Percentiles rank a stretch among this genome's conserved stretches.
These are phyloP conservation scores for Muscicapa striata DNA, from an alignment of 2,797 vertebrate genomes.

Conservation along the genomic window DNA sequence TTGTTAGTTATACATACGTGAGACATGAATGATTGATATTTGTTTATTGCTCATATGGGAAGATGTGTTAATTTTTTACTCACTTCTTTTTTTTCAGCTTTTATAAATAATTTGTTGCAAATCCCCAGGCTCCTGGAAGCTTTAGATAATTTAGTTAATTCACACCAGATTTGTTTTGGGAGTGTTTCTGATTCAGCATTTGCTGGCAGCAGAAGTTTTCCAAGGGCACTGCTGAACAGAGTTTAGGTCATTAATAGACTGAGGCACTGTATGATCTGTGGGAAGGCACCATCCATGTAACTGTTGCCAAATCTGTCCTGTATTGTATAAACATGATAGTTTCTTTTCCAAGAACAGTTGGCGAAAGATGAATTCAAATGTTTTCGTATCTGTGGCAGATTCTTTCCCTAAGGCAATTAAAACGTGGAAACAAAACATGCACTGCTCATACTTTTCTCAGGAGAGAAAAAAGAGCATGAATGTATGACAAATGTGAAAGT, in stretches of 20 bases:
- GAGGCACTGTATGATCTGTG: conserved; percentile 34
- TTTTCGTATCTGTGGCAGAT: conserved; percentile 42
- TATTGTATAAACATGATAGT: conserved; percentile 13
- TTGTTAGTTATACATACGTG: background rate
- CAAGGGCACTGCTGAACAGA: conserved; percentile 59
- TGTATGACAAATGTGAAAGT: background rate
- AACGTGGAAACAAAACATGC: conserved; percentile 15
- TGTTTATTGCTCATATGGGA: background rate
- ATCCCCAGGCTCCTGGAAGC: conserved; percentile 28
- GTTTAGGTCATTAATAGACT: conserved; percentile 53
- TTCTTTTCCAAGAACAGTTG: conserved; percentile 60
- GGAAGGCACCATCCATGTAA: conserved; percentile 22
- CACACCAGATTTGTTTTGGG: conserved; percentile 63
- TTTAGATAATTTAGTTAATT: conserved; percentile 63
- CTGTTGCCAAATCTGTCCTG: conserved; percentile 28
- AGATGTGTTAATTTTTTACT: background rate
- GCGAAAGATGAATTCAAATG: conserved; percentile 42
- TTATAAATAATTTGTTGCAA: conserved; percentile 25
- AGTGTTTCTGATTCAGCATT: conserved; percentile 62
- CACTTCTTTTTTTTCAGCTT: background rate
- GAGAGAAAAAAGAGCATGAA: background rate
- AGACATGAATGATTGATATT: background rate
- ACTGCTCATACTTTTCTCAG: background rate
- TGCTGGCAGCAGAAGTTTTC: conserved; percentile 65
- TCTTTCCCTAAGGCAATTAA: conserved; percentile 37